These are phyloP conservation scores for Physella acuta DNA, from an alignment of 1,140 invertebrate species.

Conservation along the genomic window DNA sequence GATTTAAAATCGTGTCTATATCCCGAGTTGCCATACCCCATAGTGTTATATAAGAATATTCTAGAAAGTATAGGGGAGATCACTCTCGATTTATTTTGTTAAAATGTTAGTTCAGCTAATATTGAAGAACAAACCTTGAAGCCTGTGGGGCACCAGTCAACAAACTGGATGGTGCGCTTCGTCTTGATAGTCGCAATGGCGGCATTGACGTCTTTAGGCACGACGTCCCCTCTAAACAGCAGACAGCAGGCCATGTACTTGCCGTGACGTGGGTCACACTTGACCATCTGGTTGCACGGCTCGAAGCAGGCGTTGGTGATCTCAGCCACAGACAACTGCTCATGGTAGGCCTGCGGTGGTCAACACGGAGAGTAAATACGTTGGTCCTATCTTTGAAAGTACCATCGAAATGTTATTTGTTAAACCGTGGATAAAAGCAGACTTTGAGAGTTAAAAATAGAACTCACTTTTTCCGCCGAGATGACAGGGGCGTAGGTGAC, in stretches of 20 bases:
- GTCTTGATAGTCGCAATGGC: conserved; percentile 79
- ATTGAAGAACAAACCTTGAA: background rate
- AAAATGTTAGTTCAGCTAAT: too few species aligned
- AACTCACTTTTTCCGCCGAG: conserved; percentile 2
- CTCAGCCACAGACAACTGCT: conserved; percentile 50
- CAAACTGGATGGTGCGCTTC: conserved; percentile 69
- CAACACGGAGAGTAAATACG: too few species aligned
- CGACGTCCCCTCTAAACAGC: conserved; percentile 53
- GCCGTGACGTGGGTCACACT: conserved; percentile 7
- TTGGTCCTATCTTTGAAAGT: too few species aligned
- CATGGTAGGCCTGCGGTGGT: conserved; percentile 60
- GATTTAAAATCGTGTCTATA: too few species aligned
- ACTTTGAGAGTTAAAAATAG: too few species aligned
- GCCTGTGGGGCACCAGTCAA: background rate
- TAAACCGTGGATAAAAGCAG: too few species aligned
- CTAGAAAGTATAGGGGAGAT: too few species aligned
- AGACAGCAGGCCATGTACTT: conserved; percentile 67
- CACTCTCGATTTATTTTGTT: too few species aligned
- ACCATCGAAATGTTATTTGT: too few species aligned
- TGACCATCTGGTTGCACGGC: conserved; percentile 80
- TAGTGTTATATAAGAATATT: too few species aligned
- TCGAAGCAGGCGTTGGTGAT: conserved; percentile 72
- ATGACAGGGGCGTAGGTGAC: conserved; percentile 2
- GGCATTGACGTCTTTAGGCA: conserved; percentile 15
- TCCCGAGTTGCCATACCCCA: too few species aligned